A percentile compares a stretch with the other conserved stretches of the same genome.
phyloP scores from a whole-genome alignment of 2,888 invertebrate genomes.

The Fissipunctia ypsillon region DNA sequence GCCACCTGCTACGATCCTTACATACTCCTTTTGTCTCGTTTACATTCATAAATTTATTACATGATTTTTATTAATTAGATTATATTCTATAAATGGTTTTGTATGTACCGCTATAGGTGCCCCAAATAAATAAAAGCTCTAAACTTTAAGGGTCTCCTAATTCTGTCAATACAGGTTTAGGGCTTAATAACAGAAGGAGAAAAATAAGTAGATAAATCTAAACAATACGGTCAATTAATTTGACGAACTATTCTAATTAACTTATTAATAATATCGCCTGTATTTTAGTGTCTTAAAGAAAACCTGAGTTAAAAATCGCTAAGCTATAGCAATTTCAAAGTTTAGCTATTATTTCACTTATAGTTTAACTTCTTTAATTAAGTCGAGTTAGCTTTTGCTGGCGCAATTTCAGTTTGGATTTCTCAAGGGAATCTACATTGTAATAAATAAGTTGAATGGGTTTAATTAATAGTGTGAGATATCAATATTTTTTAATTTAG shows the following conservation, averaged over 20 bases:
- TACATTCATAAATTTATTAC: too few relatives aligned
- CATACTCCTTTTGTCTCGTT: too few relatives aligned
- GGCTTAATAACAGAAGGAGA: neutral
- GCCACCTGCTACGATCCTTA: too few relatives aligned
- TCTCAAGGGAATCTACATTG: conserved; percentile 10
- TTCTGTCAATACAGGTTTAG: neutral
- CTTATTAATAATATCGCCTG: neutral
- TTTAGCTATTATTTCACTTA: conserved; percentile 25
- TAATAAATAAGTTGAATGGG: conserved; percentile 1
- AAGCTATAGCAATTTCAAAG: conserved; percentile 12
- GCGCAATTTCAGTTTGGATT: conserved; percentile 21
- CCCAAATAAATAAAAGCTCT: neutral
- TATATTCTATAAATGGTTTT: neutral
- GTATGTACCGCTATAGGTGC: neutral
- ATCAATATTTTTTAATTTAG: neutral
- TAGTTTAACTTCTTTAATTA: conserved; percentile 37
- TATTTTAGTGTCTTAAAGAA: neutral
- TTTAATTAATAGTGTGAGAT: neutral
- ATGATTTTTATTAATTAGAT: neutral
- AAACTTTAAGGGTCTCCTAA: neutral
- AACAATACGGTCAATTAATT: neutral
- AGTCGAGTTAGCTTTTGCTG: conserved; percentile 25
- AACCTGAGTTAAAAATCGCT: neutral
- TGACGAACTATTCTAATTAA: neutral
- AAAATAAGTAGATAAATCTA: neutral